Evolutionary conservation across 2,113 vertebrate species (phyloP).

Genomic region (Perognathus longimembris): DNA sequence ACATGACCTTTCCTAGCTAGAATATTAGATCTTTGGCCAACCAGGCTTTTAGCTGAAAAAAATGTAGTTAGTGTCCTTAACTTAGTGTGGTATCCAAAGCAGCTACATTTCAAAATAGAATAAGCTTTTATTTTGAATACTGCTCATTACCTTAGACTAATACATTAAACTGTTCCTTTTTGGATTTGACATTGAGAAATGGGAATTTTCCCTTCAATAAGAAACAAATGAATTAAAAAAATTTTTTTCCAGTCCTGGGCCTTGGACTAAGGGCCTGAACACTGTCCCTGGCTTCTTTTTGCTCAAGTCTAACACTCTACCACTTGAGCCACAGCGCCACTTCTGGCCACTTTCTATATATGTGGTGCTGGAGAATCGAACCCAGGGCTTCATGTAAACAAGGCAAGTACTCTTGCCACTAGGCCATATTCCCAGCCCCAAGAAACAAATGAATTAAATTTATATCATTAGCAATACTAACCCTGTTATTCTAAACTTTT

Average conservation of each 20-base stretch:
- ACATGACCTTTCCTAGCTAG: too few relatives aligned
- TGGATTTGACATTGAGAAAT: constrained; percentile 50
- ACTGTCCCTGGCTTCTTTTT: too few relatives aligned
- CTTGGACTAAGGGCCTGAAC: too few relatives aligned
- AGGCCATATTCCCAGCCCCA: too few relatives aligned
- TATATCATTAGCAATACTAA: background rate
- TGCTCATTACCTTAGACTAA: constrained; percentile 5
- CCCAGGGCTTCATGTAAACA: too few relatives aligned
- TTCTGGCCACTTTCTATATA: too few relatives aligned
- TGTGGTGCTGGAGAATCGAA: too few relatives aligned
- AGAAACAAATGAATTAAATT: constrained; percentile 31
- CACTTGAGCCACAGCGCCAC: too few relatives aligned
- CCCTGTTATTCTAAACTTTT: constrained; percentile 21
- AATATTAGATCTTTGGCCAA: too few relatives aligned
- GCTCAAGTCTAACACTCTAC: too few relatives aligned
- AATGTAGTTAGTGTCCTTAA: background rate
- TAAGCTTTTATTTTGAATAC: constrained; percentile 28
- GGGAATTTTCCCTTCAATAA: constrained; percentile 29
- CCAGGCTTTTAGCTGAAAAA: constrained; percentile 31
- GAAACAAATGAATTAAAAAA: constrained; percentile 24
- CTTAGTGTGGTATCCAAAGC: background rate
- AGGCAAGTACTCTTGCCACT: too few relatives aligned
- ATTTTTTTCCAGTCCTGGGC: too few relatives aligned
- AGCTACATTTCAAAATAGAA: background rate
- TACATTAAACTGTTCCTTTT: constrained; percentile 35